phyloP scores from a whole-genome alignment of 1,140 invertebrate species.

The Drosophila kikkawai region DNA sequence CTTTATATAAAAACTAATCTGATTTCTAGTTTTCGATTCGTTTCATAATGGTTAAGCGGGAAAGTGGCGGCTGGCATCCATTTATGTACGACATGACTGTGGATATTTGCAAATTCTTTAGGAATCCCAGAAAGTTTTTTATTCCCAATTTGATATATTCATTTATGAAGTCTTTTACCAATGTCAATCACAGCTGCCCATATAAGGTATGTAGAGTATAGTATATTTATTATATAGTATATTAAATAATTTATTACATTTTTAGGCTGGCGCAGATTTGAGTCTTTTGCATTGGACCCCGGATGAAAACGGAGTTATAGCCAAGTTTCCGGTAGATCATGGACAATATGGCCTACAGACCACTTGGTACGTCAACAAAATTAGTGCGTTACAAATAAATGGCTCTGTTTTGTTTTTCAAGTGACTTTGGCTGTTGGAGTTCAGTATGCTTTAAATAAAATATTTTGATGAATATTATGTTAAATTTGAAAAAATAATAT shows the following conservation, averaged over 20 bases:
- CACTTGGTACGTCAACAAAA: conserved; percentile 16
- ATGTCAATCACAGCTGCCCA: conserved; percentile 44
- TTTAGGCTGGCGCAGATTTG: conserved; percentile 12
- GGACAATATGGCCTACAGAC: conserved; percentile 37
- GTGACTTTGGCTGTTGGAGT: neutral
- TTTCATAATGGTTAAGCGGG: conserved; percentile 24
- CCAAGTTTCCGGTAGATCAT: conserved; percentile 39
- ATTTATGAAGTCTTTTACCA: conserved; percentile 14
- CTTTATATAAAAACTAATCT: neutral
- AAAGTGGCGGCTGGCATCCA: conserved; percentile 51
- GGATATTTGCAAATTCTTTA: conserved; percentile 45
- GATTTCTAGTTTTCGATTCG: neutral
- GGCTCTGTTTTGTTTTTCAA: conserved; percentile 24
- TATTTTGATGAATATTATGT: neutral
- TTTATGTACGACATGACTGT: conserved; percentile 36
- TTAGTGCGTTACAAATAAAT: conserved; percentile 1
- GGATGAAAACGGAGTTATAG: conserved; percentile 10
- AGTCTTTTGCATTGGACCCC: conserved; percentile 2
- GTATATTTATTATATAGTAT: too few species aligned
- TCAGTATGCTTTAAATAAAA: neutral
- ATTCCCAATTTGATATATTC: conserved; percentile 34
- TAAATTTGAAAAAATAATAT: too few species aligned
- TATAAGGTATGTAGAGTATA: conserved; percentile 8
- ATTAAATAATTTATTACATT: neutral
- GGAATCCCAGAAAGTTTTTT: conserved; percentile 6